Evolutionary conservation across 2,888 invertebrate species (phyloP).

Genomic region (Archips crataeganus): DNA sequence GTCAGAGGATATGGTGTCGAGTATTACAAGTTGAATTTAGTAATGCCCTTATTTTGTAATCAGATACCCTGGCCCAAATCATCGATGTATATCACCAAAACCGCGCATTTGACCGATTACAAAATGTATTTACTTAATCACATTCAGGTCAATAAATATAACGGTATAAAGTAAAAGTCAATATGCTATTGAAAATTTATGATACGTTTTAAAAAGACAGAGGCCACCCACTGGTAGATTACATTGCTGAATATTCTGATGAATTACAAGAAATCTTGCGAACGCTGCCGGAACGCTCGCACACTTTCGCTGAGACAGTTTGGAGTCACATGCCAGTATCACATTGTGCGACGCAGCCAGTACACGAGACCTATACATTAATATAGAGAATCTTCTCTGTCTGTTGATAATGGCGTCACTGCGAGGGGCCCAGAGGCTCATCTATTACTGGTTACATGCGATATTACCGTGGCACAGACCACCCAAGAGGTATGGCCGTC

Average conservation of each 20-base stretch:
- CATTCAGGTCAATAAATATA: conserved; percentile 23
- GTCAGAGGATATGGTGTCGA: neutral
- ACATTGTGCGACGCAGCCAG: conserved; percentile 55
- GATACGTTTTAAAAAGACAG: conserved; percentile 59
- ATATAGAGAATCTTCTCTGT: conserved; percentile 25
- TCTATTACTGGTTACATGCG: conserved; percentile 61
- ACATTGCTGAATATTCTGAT: conserved; percentile 65
- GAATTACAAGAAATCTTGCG: conserved; percentile 78
- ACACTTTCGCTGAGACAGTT: conserved; percentile 83
- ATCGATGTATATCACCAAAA: conserved; percentile 7
- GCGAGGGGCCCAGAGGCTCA: conserved; percentile 53
- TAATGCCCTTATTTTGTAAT: conserved; percentile 26
- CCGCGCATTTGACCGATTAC: conserved; percentile 32
- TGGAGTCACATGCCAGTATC: conserved; percentile 63
- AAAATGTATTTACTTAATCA: conserved; percentile 19
- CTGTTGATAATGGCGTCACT: conserved; percentile 27
- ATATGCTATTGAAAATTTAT: conserved; percentile 45
- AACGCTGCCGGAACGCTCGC: conserved; percentile 63
- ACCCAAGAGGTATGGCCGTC: conserved; percentile 72
- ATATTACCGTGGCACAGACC: conserved; percentile 64
- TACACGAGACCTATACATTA: conserved; percentile 51
- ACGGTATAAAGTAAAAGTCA: conserved; percentile 25
- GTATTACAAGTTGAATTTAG: neutral
- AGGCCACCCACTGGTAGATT: conserved; percentile 72
- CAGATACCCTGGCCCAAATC: conserved; percentile 19